Evolutionary conservation across 2,797 vertebrate genomes (phyloP).

Genomic region (Sebastes glaucus): DNA sequence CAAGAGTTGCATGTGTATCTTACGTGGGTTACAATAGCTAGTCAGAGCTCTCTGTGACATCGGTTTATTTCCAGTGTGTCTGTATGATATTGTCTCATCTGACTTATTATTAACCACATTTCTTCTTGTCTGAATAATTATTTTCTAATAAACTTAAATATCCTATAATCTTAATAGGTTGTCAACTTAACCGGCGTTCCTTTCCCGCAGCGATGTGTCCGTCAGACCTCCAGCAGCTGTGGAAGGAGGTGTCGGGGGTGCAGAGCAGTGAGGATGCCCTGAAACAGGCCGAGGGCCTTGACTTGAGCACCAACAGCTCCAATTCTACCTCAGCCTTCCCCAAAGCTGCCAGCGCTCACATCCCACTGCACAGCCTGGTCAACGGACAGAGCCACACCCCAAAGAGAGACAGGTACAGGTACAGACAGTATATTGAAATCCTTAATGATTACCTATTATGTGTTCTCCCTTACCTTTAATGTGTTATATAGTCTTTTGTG

Average conservation of each 20-base stretch:
- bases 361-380: conserved; percentile 92
- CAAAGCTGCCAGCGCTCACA: conserved; percentile 95
- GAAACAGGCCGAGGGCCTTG: conserved; percentile 94
- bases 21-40: conserved; percentile 15
- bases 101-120: neutral
- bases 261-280: conserved; percentile 91
- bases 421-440: neutral
- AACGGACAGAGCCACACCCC: conserved; percentile 97
- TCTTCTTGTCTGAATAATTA: conserved; percentile 6
- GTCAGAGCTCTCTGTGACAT: neutral
- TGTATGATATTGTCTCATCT: neutral
- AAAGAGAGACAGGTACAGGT: conserved; percentile 94
- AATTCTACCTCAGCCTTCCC: conserved; percentile 98
- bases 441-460: too few relatives aligned
- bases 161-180: neutral
- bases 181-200: neutral
- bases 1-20: conserved; percentile 16
- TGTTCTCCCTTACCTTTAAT: too few relatives aligned
- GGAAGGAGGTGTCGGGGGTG: conserved; percentile 94
- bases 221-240: conserved; percentile 97
- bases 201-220: conserved; percentile 89
- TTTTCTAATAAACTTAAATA: neutral
- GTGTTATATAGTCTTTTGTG: too few relatives aligned
- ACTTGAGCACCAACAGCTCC: conserved; percentile 96
- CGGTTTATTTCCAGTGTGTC: conserved; percentile 11